Base-by-base conservation (phyloP, 2,888 invertebrate genomes). In the Volucella zonaria region DNA sequence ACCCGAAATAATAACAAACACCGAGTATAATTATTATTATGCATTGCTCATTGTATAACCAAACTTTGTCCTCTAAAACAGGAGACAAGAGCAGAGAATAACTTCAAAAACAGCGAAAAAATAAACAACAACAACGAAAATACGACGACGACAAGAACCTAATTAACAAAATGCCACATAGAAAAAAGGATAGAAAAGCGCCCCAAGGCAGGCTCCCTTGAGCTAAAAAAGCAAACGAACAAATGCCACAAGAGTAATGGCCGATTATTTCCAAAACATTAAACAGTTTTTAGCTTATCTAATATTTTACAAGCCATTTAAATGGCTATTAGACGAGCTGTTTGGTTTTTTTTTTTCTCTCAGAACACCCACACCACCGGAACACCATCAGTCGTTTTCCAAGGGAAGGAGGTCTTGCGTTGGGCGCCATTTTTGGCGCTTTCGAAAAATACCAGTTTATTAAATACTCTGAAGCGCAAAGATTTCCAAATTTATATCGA, bases 211-310 rank as follows among this genome's bases (percentile, higher is more conserved):
- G 6, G 14, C 45, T 2, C 40, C 10, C 38, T n/a, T 15, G 8
- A 15, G 73, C 43, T 71, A 42, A 51, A 67, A 66, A 54, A 67
- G 10, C 38, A 12, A n/a, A 40, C 73, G 52, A 75, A 67, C 76
- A 80, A 77, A 76, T 73, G 81, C 73, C 76, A 62, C 81, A 80
- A 73, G 76, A 85, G 71, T 77, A 87, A 83, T 86, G 83, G 87
- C 87, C 87, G 89, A 89, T 90, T 90, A 90, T 90, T 90, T 90
- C 91, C 90, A 87, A 89, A 88, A 89, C 90, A 90, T 90, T 90
- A 89, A 90, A 89, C 90, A 88, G 88, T 89, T 89, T 88, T 88
- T 87, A 86, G 87, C 88, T 90, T 88, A 88, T 89, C 89, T 88
- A 86, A 88, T 88, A 89, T 88, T 89, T 88, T 87, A 87, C 86